Conservation (phyloP, 2,888 invertebrate species). For the Horisme vitalbata region DNA sequence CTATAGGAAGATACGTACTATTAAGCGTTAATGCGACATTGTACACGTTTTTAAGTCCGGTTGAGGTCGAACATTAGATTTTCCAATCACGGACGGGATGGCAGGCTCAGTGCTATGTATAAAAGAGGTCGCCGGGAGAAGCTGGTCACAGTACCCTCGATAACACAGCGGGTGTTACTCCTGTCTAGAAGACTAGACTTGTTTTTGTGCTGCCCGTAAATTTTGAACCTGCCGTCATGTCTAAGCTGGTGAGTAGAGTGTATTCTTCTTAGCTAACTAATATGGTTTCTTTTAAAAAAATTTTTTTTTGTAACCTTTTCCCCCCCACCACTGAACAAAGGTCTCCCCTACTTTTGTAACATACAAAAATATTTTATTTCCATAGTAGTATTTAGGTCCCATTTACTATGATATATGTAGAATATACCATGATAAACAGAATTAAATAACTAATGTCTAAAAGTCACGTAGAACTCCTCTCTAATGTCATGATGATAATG, state of each 20-base stretch:
- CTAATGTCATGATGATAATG: no score
- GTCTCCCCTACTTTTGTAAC: no score
- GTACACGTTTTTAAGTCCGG: slow-evolving; percentile 46
- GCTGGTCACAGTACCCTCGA: slow-evolving; percentile 33
- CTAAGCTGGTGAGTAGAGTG: slow-evolving; percentile 64
- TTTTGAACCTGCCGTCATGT: slow-evolving; percentile 49
- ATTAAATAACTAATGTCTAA: no score
- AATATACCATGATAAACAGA: no score
- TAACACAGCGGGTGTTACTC: slow-evolving; percentile 51
- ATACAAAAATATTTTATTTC: no score
- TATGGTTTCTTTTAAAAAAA: no score
- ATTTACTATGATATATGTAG: no score
- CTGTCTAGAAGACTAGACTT: slow-evolving; percentile 64
- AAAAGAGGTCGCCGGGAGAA: slow-evolving; percentile 47
- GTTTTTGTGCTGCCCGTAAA: slow-evolving; percentile 44
- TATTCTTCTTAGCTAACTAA: neutral
- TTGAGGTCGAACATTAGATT: slow-evolving; percentile 63
- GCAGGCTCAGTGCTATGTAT: slow-evolving; percentile 49
- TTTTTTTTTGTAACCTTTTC: no score
- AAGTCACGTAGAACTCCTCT: no score
- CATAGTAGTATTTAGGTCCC: no score
- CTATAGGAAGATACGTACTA: slow-evolving; percentile 39
- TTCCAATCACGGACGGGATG: slow-evolving; percentile 70
- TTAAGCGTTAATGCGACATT: slow-evolving; percentile 76
- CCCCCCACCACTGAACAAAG: no score